Conservation (phyloP, 2,888 invertebrate species). For the Nycteola revayana region DNA sequence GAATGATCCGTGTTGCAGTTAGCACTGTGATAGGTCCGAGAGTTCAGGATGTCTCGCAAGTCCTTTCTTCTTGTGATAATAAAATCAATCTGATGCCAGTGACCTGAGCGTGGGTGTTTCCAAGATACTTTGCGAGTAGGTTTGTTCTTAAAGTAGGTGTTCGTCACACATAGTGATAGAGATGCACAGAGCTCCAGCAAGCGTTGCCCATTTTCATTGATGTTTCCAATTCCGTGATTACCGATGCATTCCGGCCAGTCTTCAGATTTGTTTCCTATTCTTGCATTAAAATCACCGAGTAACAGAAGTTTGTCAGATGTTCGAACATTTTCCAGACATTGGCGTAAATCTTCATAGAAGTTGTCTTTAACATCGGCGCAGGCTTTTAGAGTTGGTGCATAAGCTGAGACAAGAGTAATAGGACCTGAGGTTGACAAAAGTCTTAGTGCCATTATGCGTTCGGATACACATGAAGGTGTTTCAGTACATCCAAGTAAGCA, state of each 20-base stretch:
- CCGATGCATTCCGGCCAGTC: constrained; percentile 10
- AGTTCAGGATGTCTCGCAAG: neutral
- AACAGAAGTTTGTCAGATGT: constrained; percentile 7
- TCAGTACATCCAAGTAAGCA: constrained; percentile 4
- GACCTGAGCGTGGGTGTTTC: constrained; percentile 19
- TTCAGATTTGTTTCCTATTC: constrained; percentile 2
- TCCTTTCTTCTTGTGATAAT: constrained; percentile 9
- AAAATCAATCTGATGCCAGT: constrained; percentile 22
- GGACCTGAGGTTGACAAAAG: constrained; percentile 1
- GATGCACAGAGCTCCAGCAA: constrained; percentile 16
- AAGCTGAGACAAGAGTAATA: constrained; percentile 11
- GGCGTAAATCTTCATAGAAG: constrained; percentile 4
- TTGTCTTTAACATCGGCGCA: constrained; percentile 5
- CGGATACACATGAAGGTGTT: constrained; percentile 4
- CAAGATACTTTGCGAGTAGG: constrained; percentile 17
- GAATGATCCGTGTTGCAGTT: neutral
- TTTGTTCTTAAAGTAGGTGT: constrained; percentile 8
- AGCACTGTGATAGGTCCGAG: neutral
- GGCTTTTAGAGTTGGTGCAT: constrained; percentile 15
- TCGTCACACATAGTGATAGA: constrained; percentile 16
- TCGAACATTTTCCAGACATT: constrained; percentile 2
- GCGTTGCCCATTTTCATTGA: constrained; percentile 17
- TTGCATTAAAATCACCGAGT: constrained; percentile 10
- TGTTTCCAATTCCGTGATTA: constrained; percentile 11
- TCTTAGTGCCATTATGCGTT: constrained; percentile 12